Evolutionary conservation across 2,797 vertebrate genomes (phyloP), one percentile per base, ranked within the genome.

Genomic region (Cossypha polioptera): DNA sequence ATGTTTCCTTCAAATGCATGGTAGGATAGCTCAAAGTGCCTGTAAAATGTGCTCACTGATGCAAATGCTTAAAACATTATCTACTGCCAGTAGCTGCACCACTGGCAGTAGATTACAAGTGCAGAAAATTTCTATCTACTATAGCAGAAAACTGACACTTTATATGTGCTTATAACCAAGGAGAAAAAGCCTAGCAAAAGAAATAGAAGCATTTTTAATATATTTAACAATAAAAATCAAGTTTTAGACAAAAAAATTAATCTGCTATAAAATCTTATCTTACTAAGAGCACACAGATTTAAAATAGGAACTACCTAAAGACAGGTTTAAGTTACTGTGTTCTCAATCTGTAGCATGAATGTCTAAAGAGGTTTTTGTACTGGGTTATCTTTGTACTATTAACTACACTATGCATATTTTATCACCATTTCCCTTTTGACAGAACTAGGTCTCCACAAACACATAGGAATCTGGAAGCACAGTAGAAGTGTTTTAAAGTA

Each of bases 101-200:
- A 95, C 72, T 68, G 96, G 94, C 90, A 93, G 84, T 79, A 77
- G 89, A 95, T 91, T 87, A 91, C 74, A 95, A 96, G 85, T 33
- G 94, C 92, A 95, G 87, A 96, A 96, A 92, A 96, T 90, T 69
- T 96, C 87, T 87, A 58, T 84, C 94, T 91, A 89, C 66, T 93
- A 87, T 47, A 96, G 97, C 94, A 97, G 96, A 97, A 98, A 97
- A 96, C 81, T 53, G 96, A 95, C 82, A 92, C 80, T 94, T 95
- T 92, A 88, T 92, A 82, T 80, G 68, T 50, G 33, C 40, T 48
- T 75, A 81, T 40, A 67, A 95, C 43, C 63, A 85, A 33, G 69
- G 75, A 84, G 82, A 96, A 94, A 96, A 95, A 86, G 48, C 43
- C 73, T 53, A 86, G 20, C 16, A 80, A 89, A 82, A 88, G 85